A percentile compares a stretch with the other conserved stretches of the same genome.
These are phyloP conservation scores for Drosophila paramelanica DNA, from an alignment of 2,888 invertebrate genomes.

Conservation along the genomic window DNA sequence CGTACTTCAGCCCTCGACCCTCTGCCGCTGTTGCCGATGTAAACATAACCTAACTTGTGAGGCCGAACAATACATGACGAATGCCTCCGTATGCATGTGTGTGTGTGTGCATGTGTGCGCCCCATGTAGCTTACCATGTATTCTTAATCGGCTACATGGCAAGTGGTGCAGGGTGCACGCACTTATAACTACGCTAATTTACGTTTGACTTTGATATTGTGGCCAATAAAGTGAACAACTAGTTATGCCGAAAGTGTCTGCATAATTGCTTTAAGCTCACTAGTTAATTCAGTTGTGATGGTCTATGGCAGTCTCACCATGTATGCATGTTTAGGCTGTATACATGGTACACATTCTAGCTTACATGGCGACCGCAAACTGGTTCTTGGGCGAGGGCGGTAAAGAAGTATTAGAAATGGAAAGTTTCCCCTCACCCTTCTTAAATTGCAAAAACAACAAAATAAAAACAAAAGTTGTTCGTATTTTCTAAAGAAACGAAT, in stretches of 20 bases:
- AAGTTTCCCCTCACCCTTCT: conserved; percentile 16
- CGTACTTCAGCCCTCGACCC: conserved; percentile 35
- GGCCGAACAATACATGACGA: conserved; percentile 58
- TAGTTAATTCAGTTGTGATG: neutral
- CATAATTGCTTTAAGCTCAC: neutral
- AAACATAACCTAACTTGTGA: conserved; percentile 64
- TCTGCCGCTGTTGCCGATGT: conserved; percentile 34
- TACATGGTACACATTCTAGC: conserved; percentile 59
- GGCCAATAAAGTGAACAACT: neutral
- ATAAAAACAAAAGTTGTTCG: no score
- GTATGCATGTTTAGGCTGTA: conserved; percentile 31
- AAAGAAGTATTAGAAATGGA: conserved; percentile 41
- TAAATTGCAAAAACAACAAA: conserved; percentile 10
- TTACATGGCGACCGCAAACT: conserved; percentile 56
- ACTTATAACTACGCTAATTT: conserved; percentile 4
- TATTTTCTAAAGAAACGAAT: neutral
- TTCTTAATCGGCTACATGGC: conserved; percentile 53
- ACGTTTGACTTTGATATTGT: neutral
- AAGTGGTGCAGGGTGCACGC: conserved; percentile 27
- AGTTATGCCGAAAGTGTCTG: neutral
- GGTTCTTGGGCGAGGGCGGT: conserved; percentile 48
- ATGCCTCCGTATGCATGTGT: conserved; percentile 18
- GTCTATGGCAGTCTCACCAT: conserved; percentile 59
- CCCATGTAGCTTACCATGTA: conserved; percentile 67
- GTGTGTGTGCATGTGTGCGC: conserved; percentile 21